Base-by-base conservation (phyloP, 2,113 vertebrate genomes). In the Malurus elegans region DNA sequence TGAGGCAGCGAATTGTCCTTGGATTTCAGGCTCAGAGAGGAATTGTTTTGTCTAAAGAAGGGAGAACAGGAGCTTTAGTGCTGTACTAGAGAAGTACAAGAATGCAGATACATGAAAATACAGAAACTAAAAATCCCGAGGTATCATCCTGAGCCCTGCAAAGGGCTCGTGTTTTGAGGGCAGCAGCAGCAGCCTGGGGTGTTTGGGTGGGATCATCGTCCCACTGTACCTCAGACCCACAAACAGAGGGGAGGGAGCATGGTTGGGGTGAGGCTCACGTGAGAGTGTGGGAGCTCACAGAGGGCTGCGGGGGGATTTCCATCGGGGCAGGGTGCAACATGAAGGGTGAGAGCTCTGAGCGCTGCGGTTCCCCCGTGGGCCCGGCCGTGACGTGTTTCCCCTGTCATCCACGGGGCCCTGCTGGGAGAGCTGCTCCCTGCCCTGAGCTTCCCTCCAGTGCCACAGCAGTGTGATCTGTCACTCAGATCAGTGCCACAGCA, bases 341-440 rank as follows among this genome's bases (percentile, higher is more conserved):
- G 1, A 42, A 38, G 91, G 20, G 50, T 71, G 58, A 48, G 79
- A 56, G 48, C 53, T 53, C 40, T 47, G 17, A 73, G 51, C 10
- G 0, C 3, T 6, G 36, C 38, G 76, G 29, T 26, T 87, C 47
- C 45, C 21, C 38, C 1, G 0, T 28, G 58, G 79, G 50, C 19
- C 45, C 4, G 2, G 60, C 61, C 0, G 0, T 75, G 67, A 42
- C 0, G 1, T 17, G 45, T 64, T 65, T 70, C 31, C 34, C 45
- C 61, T 31, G 50, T 69, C 1, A 0, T 10, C 24, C 20, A 0
- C 2, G 31, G 9, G 23, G 40, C 40, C 3, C 3, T 31, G 28
- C 21, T 75, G 31, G 26, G 36, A 29, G 15, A 47, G 40, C 71
- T 57, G 4, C 21, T 32, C 32, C 45, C 50, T 79, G 38, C 75